phyloP scores from a whole-genome alignment of 2,888 invertebrate species.

The Pandemis heparana region DNA sequence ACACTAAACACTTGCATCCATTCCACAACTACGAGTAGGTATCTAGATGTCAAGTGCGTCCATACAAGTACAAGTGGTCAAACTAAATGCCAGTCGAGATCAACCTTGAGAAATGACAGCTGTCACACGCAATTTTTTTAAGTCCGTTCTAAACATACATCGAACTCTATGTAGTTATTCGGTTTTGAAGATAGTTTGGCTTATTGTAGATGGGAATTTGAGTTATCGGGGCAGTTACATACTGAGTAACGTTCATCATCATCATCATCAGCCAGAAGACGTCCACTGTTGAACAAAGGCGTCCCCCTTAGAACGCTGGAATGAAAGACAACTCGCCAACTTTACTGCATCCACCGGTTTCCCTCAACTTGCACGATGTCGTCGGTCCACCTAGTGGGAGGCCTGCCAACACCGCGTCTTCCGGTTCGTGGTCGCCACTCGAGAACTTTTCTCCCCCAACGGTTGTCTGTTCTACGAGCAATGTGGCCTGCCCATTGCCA shows the following conservation, averaged over 20 bases:
- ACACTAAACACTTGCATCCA: background rate
- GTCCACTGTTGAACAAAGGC: no score
- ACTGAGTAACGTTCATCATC: constrained; percentile 44
- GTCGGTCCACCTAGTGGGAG: no score
- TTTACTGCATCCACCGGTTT: no score
- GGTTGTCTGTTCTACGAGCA: no score
- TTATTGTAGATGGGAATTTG: constrained; percentile 3
- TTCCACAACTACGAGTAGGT: background rate
- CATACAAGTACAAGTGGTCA: constrained; percentile 46
- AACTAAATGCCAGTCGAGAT: constrained; percentile 45
- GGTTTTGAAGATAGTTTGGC: background rate
- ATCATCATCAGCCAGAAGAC: no score
- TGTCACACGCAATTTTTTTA: constrained; percentile 44
- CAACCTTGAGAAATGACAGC: constrained; percentile 52
- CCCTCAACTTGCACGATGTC: no score
- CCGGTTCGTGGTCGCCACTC: no score
- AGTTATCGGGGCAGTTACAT: constrained; percentile 44
- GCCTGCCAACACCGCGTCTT: no score
- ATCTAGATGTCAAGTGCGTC: background rate
- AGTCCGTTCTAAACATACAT: constrained; percentile 4
- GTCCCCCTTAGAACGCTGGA: no score
- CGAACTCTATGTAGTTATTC: constrained; percentile 26
- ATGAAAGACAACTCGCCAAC: no score
- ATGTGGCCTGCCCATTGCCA: no score
- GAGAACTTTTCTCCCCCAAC: no score